A percentile compares a stretch with the other conserved stretches of the same genome.
Evolutionary conservation across 2,113 vertebrate genomes (phyloP).

Genomic region (Pao palembangensis): DNA sequence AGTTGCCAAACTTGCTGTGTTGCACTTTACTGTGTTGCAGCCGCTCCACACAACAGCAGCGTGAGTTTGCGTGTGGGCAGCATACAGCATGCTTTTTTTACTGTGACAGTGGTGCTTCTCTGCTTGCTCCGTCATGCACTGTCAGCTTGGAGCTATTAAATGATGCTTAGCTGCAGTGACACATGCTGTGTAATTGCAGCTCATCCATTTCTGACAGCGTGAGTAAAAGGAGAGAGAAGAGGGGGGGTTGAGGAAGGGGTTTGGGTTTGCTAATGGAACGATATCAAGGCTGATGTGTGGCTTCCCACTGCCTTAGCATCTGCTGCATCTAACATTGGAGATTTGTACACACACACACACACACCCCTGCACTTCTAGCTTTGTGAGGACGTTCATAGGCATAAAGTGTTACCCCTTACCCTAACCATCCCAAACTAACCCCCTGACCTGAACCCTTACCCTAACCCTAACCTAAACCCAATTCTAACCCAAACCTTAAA

Average conservation of each 20-base stretch:
- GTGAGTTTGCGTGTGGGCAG: conserved; percentile 2
- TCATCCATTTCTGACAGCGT: conserved; percentile 60
- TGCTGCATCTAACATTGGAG: conserved; percentile 42
- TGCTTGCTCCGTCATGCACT: conserved; percentile 27
- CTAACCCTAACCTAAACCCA: no score
- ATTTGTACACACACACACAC: not conserved
- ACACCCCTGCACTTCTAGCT: no score
- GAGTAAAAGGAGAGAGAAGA: conserved; percentile 9
- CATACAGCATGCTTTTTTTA: conserved; percentile 1
- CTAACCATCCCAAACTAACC: no score
- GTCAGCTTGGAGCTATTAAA: conserved; percentile 46
- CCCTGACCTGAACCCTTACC: no score
- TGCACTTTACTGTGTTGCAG: no score
- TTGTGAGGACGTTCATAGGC: no score
- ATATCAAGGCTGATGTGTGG: conserved; percentile 55
- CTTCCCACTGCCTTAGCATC: conserved; percentile 58
- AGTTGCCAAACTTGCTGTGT: no score
- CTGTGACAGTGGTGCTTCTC: conserved; percentile 18
- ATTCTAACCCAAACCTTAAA: no score
- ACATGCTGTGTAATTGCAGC: conserved; percentile 64
- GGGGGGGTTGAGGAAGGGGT: not conserved
- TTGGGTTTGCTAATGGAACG: conserved; percentile 42
- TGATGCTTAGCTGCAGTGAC: conserved; percentile 50
- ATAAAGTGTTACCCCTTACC: no score
- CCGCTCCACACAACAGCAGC: not conserved